phyloP scores from a whole-genome alignment of 2,797 vertebrate species.

The Sphaeramia orbicularis region DNA sequence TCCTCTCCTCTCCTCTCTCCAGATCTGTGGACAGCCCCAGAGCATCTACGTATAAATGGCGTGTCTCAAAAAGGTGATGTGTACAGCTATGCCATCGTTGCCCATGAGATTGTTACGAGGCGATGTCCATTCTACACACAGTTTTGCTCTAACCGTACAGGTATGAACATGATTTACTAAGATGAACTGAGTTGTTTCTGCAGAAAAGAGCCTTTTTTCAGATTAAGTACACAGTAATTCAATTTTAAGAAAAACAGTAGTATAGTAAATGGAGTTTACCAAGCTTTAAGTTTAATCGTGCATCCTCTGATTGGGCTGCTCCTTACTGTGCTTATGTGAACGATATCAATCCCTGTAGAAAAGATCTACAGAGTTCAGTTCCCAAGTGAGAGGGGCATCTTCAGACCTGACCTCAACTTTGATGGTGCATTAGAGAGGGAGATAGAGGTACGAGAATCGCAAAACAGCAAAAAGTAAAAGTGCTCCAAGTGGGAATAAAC shows the following conservation, averaged over 20 bases:
- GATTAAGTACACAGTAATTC: too few relatives aligned
- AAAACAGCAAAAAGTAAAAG: not conserved
- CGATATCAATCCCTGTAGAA: conserved; percentile 79
- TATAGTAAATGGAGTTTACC: too few relatives aligned
- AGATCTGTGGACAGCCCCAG: conserved; percentile 91
- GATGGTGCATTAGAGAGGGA: conserved; percentile 88
- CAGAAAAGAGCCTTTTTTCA: not conserved
- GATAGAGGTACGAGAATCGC: conserved; percentile 85
- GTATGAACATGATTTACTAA: conserved; percentile 68
- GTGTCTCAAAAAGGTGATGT: conserved; percentile 95
- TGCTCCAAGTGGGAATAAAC: not conserved
- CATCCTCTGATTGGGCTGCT: not conserved
- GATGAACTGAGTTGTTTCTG: not conserved
- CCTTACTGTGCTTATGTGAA: not conserved
- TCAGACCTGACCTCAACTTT: conserved; percentile 92
- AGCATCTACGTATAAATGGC: conserved; percentile 89
- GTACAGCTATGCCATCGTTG: conserved; percentile 95
- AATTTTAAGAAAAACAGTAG: too few relatives aligned
- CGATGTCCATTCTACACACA: conserved; percentile 87
- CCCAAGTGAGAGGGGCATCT: conserved; percentile 68
- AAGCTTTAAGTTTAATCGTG: too few relatives aligned
- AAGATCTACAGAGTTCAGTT: conserved; percentile 91
- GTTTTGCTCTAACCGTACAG: conserved; percentile 80
- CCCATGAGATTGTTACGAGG: conserved; percentile 93
- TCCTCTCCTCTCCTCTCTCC: conserved; percentile 8